Conservation (phyloP, 2,797 vertebrate genomes). For the Cossypha dichroa region DNA sequence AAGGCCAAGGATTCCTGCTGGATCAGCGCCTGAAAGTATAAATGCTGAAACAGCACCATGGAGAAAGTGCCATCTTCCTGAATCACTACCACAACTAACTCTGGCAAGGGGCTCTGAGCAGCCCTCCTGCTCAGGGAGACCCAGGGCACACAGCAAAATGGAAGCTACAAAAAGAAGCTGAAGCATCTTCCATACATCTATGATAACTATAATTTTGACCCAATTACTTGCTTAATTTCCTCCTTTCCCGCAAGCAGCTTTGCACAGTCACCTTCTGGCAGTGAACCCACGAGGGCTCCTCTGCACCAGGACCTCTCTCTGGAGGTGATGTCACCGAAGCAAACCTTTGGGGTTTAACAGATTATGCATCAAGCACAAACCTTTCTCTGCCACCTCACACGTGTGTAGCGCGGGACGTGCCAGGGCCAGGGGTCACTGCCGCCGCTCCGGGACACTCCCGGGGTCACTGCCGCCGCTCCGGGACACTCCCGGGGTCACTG, state of each 20-base stretch:
- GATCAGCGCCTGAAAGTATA: neutral
- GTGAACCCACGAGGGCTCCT: neutral
- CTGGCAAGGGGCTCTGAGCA: neutral
- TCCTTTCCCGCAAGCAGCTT: neutral
- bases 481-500: too few relatives aligned
- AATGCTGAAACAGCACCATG: neutral
- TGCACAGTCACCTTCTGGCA: slow-evolving; percentile 26
- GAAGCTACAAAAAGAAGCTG: neutral
- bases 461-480: too few relatives aligned
- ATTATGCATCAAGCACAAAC: accelerated
- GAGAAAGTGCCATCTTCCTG: neutral
- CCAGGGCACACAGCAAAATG: neutral
- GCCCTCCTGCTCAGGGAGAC: neutral
- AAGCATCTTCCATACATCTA: neutral
- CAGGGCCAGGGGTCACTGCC: neutral
- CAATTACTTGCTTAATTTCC: neutral
- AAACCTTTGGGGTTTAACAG: neutral
- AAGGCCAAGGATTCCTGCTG: neutral
- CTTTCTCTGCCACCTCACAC: neutral
- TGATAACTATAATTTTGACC: neutral
- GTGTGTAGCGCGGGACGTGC: accelerated
- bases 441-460: neutral
- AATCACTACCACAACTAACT: neutral
- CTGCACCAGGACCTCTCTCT: neutral
- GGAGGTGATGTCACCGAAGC: neutral